Evolutionary conservation across 2,888 invertebrate species (phyloP).

Genomic region (Hymenopus coronatus): DNA sequence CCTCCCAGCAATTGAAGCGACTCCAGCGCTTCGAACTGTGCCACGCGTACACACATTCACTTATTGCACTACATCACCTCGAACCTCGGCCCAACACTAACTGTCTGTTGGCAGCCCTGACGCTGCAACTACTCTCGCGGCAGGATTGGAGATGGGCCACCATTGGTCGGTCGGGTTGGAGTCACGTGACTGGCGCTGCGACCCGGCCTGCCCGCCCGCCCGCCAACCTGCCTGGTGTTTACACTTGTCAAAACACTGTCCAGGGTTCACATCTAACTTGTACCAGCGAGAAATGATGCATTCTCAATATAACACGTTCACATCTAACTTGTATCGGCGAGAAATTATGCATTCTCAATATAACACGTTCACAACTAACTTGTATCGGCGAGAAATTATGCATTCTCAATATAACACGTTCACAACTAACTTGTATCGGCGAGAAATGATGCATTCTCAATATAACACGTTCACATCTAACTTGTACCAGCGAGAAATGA

Average conservation of each 20-base stretch:
- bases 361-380: too few relatives aligned
- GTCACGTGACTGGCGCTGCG: conserved; percentile 27
- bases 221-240: conserved; percentile 24
- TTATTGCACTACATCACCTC: not conserved
- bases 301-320: too few relatives aligned
- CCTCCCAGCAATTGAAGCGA: conserved; percentile 43
- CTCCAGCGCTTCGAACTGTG: conserved; percentile 43
- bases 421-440: too few relatives aligned
- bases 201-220: not conserved
- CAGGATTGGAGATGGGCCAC: conserved; percentile 20
- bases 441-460: too few relatives aligned
- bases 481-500: too few relatives aligned
- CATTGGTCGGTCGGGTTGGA: conserved; percentile 26
- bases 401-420: too few relatives aligned
- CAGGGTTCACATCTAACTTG: not conserved
- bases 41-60: not conserved
- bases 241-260: conserved; percentile 25
- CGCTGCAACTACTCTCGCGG: conserved; percentile 28
- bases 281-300: too few relatives aligned
- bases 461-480: too few relatives aligned
- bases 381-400: too few relatives aligned
- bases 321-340: too few relatives aligned
- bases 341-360: too few relatives aligned
- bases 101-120: conserved; percentile 7
- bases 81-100: not conserved